Base-by-base conservation (phyloP, 1,140 invertebrate species). In the Drosophila pallidifrons region DNA sequence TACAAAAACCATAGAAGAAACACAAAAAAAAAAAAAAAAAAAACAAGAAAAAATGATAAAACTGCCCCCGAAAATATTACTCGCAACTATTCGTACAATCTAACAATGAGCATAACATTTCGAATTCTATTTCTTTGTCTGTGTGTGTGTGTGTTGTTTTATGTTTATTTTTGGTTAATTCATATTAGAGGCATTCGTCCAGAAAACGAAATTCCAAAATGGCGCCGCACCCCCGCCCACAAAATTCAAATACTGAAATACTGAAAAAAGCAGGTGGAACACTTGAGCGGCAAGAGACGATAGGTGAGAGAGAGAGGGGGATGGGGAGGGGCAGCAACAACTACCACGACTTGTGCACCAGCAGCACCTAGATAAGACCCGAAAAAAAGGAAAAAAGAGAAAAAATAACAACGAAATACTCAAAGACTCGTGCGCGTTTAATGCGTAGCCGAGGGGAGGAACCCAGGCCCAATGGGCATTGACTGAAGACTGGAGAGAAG, bases 191-290 rank as follows among this genome's bases (percentile, higher is more conserved):
- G 83, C 83, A 87, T 87, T 87, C 83, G 83, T 88, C 83, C 83
- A 87, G 83, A 87, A 87, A 87, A 83, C 85, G 66, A 87, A 87
- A 87, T 88, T 87, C 83, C 60, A 87, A 86, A 87, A 87, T 87
- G 83, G 85, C 80, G 69, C 11, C 69, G 38, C 10, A 7, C 35
- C 35, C 35, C 35, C 2, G 2, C 35, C 35, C 35, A 1, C 32
- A 32, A 32, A 32, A 32, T 6, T 8, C 32, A 32, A 32, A 32
- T 25, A 25, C 32, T 32, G 2, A 2, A 32, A 7, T 6, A 32
- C 32, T 32, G 7, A 35, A 38, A 59, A 58, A 67, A 75, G 64
- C 76, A 75, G 76, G 76, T 78, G 76, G 72, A 78, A 7, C 38
- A 66, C 68, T 70, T 64, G 60, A 63, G 61, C 65, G 20, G 4